Evolutionary conservation across 2,888 invertebrate species (phyloP).

Genomic region (Mechanitis mazaeus): DNA sequence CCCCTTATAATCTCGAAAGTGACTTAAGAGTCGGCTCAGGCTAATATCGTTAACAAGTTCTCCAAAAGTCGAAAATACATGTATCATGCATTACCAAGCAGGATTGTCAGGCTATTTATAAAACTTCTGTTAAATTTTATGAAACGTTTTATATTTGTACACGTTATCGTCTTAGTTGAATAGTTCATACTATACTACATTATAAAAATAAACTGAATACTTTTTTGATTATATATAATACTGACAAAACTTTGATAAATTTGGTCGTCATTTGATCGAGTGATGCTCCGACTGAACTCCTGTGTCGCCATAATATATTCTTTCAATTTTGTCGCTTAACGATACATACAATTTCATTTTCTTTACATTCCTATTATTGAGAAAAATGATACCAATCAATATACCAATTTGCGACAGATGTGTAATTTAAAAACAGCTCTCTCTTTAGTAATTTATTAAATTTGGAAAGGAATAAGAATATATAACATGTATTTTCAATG

Average conservation of each 20-base stretch:
- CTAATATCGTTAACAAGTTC: too few relatives aligned
- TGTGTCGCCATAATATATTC: background rate
- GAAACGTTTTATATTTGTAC: too few relatives aligned
- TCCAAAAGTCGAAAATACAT: too few relatives aligned
- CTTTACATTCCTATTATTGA: slow-evolving; percentile 3
- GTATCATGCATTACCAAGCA: too few relatives aligned
- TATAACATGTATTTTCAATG: background rate
- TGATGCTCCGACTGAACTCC: background rate
- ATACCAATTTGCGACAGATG: slow-evolving; percentile 3
- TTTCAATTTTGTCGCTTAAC: slow-evolving; percentile 2
- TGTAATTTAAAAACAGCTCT: background rate
- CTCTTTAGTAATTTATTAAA: background rate
- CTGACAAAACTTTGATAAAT: background rate
- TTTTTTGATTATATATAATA: background rate
- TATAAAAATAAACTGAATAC: too few relatives aligned
- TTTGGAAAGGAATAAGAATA: background rate
- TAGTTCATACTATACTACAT: too few relatives aligned
- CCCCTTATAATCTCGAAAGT: too few relatives aligned
- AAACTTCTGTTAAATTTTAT: too few relatives aligned
- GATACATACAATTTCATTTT: slow-evolving; percentile 1
- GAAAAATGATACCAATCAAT: background rate
- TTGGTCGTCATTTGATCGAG: background rate
- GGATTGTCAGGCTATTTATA: too few relatives aligned
- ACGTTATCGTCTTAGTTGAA: too few relatives aligned
- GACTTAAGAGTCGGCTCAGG: too few relatives aligned